Base-by-base conservation (phyloP, 1,140 invertebrate genomes). In the Eurosta solidaginis region DNA sequence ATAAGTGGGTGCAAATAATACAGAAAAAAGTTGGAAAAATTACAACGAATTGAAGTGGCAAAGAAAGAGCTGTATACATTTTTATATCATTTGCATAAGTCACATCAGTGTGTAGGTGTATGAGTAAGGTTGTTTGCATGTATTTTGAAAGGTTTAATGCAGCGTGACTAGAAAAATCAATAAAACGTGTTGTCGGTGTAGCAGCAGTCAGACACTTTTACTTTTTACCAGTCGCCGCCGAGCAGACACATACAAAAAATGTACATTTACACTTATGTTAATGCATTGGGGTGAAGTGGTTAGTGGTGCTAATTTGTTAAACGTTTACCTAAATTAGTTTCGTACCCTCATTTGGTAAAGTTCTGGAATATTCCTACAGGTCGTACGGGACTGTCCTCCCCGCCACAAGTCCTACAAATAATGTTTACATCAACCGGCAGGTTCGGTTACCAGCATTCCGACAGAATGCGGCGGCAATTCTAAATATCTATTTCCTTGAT, bases 141-240 rank as follows among this genome's bases (percentile, higher is more conserved):
- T 22, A 9, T 40, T 68, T 68, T 40, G 33, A 27, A 33, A 33
- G 27, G 33, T 68, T 40, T 33, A 68, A 40, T 33, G 59, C 59
- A 68, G 59, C 59, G 59, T 68, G 22, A 68, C 29, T 42, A 33
- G 45, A 47, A 75, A 75, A 75, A 75, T 75, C 73, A 49, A 75
- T 75, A 75, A 75, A 75, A 75, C 73, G 73, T 75, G 73, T 47
- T 36, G 42, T 47, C 44, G 73, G 17, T 47, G 45, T 22, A 44
- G 45, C 73, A 47, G 42, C 73, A 75, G 73, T 45, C 73, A 49
- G 73, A 75, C 73, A 75, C 73, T 75, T 75, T 75, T 75, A 75
- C 73, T 75, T 75, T 75, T 75, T 75, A 75, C 6, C 73, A 75
- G 73, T 29, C 73, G 25, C 25, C 14, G 73, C 17, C 59, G 40